Evolutionary conservation across 2,113 vertebrate genomes (phyloP).

Genomic region (Poecilia latipinna): DNA sequence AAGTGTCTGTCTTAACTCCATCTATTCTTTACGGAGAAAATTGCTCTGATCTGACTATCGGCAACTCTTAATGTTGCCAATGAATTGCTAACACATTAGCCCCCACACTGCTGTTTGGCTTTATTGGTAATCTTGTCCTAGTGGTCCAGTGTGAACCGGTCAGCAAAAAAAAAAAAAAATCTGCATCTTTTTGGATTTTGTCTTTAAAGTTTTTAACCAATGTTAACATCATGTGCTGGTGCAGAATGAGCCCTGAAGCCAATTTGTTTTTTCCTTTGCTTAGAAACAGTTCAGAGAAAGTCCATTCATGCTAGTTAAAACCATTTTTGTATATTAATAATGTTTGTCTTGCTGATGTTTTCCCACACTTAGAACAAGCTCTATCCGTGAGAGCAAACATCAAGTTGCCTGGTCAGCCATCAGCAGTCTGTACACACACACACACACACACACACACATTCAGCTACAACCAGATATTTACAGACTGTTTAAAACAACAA

Average conservation of each 20-base stretch:
- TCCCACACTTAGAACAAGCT: constrained; percentile 31
- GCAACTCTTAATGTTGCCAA: constrained; percentile 43
- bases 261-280: neutral
- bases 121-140: constrained; percentile 54
- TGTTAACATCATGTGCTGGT: neutral
- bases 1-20: constrained; percentile 23
- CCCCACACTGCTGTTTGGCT: constrained; percentile 57
- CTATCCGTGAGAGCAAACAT: constrained; percentile 39
- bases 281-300: constrained; percentile 4
- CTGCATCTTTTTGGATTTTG: neutral
- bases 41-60: constrained; percentile 38
- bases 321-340: constrained; percentile 54
- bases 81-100: constrained; percentile 43
- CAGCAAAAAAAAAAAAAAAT: constrained; percentile 7
- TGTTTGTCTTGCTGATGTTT: constrained; percentile 55
- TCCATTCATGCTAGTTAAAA: constrained; percentile 34
- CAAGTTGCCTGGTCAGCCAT: constrained; percentile 41
- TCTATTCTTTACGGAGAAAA: constrained; percentile 15
- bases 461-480: too few species aligned
- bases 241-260: neutral
- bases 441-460: too few species aligned
- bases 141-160: constrained; percentile 32
- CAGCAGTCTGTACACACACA: neutral
- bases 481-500: too few species aligned
- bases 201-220: neutral